Evolutionary conservation across 1,140 invertebrate species (phyloP).

Genomic region (Carcinoscorpius rotundicauda): DNA sequence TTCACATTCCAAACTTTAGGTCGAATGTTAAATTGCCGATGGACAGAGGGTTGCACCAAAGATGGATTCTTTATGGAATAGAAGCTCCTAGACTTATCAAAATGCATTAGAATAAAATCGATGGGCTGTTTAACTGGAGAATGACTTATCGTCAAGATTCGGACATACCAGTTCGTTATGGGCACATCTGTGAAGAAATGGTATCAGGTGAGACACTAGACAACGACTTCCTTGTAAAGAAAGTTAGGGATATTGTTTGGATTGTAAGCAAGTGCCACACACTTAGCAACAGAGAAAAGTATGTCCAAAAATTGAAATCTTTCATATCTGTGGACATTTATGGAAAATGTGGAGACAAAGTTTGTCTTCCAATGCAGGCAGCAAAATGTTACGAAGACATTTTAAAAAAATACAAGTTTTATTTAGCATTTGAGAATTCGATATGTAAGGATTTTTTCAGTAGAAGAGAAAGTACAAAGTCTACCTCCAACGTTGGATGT

Average conservation of each 20-base stretch:
- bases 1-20: slow-evolving; percentile 17
- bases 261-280: slow-evolving; percentile 31
- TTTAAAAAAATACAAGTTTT: slow-evolving; percentile 28
- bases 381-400: slow-evolving; percentile 18
- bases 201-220: slow-evolving; percentile 24
- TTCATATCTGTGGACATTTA: slow-evolving; percentile 29
- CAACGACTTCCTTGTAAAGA: slow-evolving; percentile 14
- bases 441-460: slow-evolving; percentile 33
- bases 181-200: slow-evolving; percentile 4
- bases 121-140: slow-evolving; percentile 43
- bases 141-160: slow-evolving; percentile 43
- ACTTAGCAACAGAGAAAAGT: slow-evolving; percentile 21
- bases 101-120: slow-evolving; percentile 23
- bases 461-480: slow-evolving; percentile 24
- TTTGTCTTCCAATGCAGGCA: slow-evolving; percentile 19
- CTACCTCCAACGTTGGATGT: slow-evolving; percentile 22
- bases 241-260: slow-evolving; percentile 24
- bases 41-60: slow-evolving; percentile 6
- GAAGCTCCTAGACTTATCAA: slow-evolving; percentile 11
- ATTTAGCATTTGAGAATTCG: slow-evolving; percentile 37
- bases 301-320: slow-evolving; percentile 24
- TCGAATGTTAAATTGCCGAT: slow-evolving; percentile 24
- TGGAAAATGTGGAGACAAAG: slow-evolving; percentile 26
- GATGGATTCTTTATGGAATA: slow-evolving; percentile 17
- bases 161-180: slow-evolving; percentile 28